Evolutionary conservation across 2,113 vertebrate genomes (phyloP), one percentile per base, ranked within the genome.

Genomic region (Salvator merianae): DNA sequence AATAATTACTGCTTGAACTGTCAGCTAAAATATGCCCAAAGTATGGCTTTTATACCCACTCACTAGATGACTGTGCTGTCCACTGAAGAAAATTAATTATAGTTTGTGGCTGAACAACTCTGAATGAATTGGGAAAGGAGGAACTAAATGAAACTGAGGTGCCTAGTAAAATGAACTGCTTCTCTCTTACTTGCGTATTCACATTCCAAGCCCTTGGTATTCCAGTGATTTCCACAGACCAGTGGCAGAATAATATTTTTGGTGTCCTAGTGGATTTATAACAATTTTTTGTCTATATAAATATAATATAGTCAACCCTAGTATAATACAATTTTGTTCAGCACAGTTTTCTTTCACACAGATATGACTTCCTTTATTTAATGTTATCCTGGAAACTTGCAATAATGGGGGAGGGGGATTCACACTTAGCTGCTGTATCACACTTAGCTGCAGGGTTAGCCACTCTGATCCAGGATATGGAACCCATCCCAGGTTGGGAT

Each of bases 31-130:
- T 84, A 84, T 80, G 76, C 40, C 66, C 79, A 86, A 88, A 63
- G 76, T 68, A 10, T 72, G 53, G 55, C 63, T 90, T 74, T 81
- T 47, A 63, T 90, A 83, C 73, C 86, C 86, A 63, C 24, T 69
- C 81, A 87, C 70, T 83, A 38, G 86, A 71, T 91, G 87, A 77
- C 81, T 90, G 78, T 77, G 59, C 73, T 91, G 66, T 77, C 88
- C 86, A 87, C 84, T 74, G 80, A 77, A 84, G 86, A 87, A 92
- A 92, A 94, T 90, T 90, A 93, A 93, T 93, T 91, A 90, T 84
- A 53, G 68, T 72, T 34, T 50, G 32, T 79, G 50, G 82, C 86
- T 87, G 90, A 90, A 72, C 36, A 50, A 8, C 22, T 47, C 34
- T 43, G 76, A 34, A 13, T 71, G 32, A 30, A 72, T 18, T 59